Evolutionary conservation across 2,888 invertebrate species (phyloP).

Genomic region (Pocota personata): DNA sequence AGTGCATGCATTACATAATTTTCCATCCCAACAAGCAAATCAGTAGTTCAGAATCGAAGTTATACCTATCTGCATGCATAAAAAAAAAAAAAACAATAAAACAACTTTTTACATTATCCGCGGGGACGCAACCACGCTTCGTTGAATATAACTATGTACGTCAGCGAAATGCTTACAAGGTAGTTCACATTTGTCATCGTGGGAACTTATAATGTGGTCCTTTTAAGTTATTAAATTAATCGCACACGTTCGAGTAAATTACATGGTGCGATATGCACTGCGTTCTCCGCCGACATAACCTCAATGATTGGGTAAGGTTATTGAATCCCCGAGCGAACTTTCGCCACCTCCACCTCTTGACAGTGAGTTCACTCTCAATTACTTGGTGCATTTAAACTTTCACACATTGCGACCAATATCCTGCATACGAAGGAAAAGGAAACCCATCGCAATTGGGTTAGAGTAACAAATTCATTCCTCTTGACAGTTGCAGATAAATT

Average conservation of each 20-base stretch:
- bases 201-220: conserved; percentile 13
- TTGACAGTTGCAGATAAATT: conserved; percentile 73
- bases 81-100: background rate
- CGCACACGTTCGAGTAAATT: conserved; percentile 46
- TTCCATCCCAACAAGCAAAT: conserved; percentile 8
- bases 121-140: background rate
- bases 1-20: conserved; percentile 3
- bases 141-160: background rate
- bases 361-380: conserved; percentile 17
- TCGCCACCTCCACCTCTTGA: conserved; percentile 3
- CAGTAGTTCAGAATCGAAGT: conserved; percentile 30
- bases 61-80: background rate
- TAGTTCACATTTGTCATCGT: conserved; percentile 14
- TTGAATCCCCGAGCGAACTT: conserved; percentile 31
- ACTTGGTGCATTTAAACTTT: conserved; percentile 34
- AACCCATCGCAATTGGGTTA: conserved; percentile 64
- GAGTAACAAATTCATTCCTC: conserved; percentile 72
- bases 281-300: conserved; percentile 23
- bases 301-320: conserved; percentile 24
- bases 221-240: conserved; percentile 40
- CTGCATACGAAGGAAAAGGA: conserved; percentile 27
- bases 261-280: conserved; percentile 14
- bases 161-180: conserved; percentile 18
- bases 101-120: background rate
- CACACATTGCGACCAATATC: conserved; percentile 54